These are phyloP conservation scores for Drosophila persimilis DNA, from an alignment of 1,140 invertebrate genomes.

Conservation along the genomic window DNA sequence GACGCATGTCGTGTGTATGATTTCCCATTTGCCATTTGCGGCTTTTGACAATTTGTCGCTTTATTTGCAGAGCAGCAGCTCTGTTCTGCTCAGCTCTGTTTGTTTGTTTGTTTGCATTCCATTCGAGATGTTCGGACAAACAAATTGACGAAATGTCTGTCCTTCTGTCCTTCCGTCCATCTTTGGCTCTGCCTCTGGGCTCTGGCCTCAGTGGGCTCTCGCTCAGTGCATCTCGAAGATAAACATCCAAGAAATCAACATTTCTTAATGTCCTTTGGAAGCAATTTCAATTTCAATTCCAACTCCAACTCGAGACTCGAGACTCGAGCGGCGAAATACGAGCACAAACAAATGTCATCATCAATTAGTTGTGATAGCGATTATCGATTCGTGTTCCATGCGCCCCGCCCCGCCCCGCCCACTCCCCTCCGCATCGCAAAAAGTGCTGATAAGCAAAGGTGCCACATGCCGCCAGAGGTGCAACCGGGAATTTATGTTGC, in stretches of 20 bases:
- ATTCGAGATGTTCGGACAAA: conserved; percentile 37
- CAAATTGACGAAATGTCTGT: conserved; percentile 42
- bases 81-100: neutral
- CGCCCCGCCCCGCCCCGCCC: neutral
- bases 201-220: no score
- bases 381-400: neutral
- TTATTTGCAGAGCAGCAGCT: conserved; percentile 49
- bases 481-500: conserved; percentile 14
- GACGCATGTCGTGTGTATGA: conserved; percentile 1
- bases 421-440: conserved; percentile 15
- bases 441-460: conserved; percentile 6
- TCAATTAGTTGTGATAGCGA: conserved; percentile 44
- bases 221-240: conserved; percentile 5
- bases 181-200: no score
- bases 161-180: no score
- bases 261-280: conserved; percentile 7
- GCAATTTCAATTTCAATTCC: conserved; percentile 4
- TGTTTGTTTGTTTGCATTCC: conserved; percentile 46
- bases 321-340: no score
- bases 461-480: neutral
- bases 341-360: conserved; percentile 30
- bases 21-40: conserved; percentile 36
- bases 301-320: no score
- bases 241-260: neutral
- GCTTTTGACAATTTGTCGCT: conserved; percentile 53